phyloP scores from a whole-genome alignment of 2,888 invertebrate genomes.

The Drosophila phalerata region DNA sequence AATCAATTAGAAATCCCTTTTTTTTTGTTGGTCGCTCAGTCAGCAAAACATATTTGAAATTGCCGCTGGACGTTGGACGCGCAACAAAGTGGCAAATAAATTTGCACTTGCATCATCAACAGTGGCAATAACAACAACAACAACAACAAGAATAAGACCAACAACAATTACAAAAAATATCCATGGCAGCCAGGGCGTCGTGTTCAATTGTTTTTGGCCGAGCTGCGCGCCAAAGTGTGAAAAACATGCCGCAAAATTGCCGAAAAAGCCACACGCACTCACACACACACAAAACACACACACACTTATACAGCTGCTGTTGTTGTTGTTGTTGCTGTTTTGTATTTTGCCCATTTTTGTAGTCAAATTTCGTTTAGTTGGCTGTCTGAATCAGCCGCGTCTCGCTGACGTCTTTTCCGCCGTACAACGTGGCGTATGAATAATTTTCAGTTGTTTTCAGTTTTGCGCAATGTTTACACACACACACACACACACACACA shows the following conservation, averaged over 20 bases:
- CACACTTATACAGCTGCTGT: slow-evolving; percentile 17
- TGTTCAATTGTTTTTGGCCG: slow-evolving; percentile 73
- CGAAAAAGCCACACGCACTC: slow-evolving; percentile 68
- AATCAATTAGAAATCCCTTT: slow-evolving; percentile 36
- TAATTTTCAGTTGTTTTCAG: slow-evolving; percentile 64
- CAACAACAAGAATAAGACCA: slow-evolving; percentile 3
- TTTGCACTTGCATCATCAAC: slow-evolving; percentile 77
- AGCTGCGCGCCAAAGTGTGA: slow-evolving; percentile 73
- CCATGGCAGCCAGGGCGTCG: slow-evolving; percentile 71
- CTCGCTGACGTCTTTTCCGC: slow-evolving; percentile 66
- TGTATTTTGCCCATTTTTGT: slow-evolving; percentile 78
- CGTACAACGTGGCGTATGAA: slow-evolving; percentile 76
- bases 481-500: slow-evolving; percentile 33
- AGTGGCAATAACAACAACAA: slow-evolving; percentile 19
- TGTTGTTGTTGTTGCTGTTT: slow-evolving; percentile 63
- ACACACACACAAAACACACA: slow-evolving; percentile 14
- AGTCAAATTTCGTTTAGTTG: slow-evolving; percentile 71
- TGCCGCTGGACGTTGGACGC: slow-evolving; percentile 51
- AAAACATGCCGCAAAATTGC: slow-evolving; percentile 78
- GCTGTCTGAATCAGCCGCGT: slow-evolving; percentile 71
- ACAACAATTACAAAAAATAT: slow-evolving; percentile 37
- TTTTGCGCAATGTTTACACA: slow-evolving; percentile 77
- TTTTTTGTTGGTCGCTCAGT: slow-evolving; percentile 40
- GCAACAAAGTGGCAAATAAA: slow-evolving; percentile 77
- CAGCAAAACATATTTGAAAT: slow-evolving; percentile 48